Evolutionary conservation across 2,113 vertebrate species (phyloP).

Genomic region (Cottus gobio): DNA sequence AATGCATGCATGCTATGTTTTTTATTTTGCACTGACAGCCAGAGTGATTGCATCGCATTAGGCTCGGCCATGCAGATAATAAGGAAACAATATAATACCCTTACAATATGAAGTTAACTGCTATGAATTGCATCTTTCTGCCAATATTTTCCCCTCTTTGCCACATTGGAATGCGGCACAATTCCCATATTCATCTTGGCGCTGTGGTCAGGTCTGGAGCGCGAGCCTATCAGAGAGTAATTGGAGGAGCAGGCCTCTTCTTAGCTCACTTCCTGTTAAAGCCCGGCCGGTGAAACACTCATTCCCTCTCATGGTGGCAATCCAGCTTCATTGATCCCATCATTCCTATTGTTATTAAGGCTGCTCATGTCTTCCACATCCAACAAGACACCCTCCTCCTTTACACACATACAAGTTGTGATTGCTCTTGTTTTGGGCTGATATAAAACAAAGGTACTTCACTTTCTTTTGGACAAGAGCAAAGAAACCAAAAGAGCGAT

Average conservation of each 20-base stretch:
- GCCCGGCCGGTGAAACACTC: constrained; percentile 47
- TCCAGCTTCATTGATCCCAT: constrained; percentile 73
- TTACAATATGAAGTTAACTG: constrained; percentile 33
- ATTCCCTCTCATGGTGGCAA: constrained; percentile 63
- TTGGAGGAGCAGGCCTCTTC: constrained; percentile 54
- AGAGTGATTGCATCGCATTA: constrained; percentile 56
- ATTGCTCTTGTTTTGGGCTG: constrained; percentile 18
- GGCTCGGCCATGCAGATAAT: constrained; percentile 61
- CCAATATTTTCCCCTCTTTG: constrained; percentile 32
- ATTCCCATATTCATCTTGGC: constrained; percentile 27
- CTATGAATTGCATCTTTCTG: constrained; percentile 25
- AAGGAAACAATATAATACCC: constrained; percentile 56
- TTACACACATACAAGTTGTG: constrained; percentile 7
- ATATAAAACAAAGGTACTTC: constrained; percentile 25
- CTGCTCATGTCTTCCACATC: constrained; percentile 48
- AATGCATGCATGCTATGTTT: constrained; percentile 49
- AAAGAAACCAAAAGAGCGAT: not conserved
- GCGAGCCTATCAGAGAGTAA: constrained; percentile 63
- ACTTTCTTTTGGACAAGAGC: not conserved
- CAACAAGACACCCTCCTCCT: constrained; percentile 14
- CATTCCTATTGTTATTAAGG: constrained; percentile 69
- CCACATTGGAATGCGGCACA: not conserved
- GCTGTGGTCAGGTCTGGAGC: constrained; percentile 31
- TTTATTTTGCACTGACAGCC: constrained; percentile 56
- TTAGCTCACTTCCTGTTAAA: constrained; percentile 61